Percentiles rank a stretch among this genome's conserved stretches.
These are phyloP conservation scores for Drosophila mimetica DNA, from an alignment of 2,888 invertebrate genomes.

Conservation along the genomic window DNA sequence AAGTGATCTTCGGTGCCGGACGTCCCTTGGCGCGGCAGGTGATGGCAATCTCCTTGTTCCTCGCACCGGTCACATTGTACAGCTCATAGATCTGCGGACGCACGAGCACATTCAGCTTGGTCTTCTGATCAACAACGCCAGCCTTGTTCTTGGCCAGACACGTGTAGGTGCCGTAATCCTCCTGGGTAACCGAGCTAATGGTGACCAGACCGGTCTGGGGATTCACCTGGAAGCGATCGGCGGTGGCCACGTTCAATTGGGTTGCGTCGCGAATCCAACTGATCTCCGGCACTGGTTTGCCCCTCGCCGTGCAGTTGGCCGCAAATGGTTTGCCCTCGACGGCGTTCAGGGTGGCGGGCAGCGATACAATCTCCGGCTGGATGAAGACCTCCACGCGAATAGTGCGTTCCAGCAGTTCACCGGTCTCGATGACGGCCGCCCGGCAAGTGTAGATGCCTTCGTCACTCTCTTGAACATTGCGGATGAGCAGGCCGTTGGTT, in stretches of 20 bases:
- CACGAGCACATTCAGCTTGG: conserved; percentile 90
- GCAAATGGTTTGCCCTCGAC: conserved; percentile 92
- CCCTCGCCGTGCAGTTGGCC: conserved; percentile 91
- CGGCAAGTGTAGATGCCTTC: conserved; percentile 94
- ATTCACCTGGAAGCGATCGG: conserved; percentile 88
- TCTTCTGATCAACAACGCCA: conserved; percentile 88
- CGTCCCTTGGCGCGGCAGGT: conserved; percentile 92
- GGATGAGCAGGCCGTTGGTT: conserved; percentile 90
- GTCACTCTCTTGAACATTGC: conserved; percentile 91
- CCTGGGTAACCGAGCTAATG: conserved; percentile 90
- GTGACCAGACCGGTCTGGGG: conserved; percentile 89
- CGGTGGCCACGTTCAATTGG: conserved; percentile 89
- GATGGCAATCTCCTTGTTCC: conserved; percentile 87
- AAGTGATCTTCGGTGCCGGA: conserved; percentile 92
- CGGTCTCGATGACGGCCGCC: conserved; percentile 93
- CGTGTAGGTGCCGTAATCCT: conserved; percentile 92
- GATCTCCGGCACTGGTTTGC: conserved; percentile 93
- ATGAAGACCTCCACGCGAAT: conserved; percentile 93
- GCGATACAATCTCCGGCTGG: conserved; percentile 89
- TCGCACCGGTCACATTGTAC: conserved; percentile 89
- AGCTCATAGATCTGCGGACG: conserved; percentile 93
- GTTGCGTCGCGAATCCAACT: conserved; percentile 92
- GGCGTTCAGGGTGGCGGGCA: conserved; percentile 87
- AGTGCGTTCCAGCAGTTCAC: conserved; percentile 90
- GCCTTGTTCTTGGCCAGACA: conserved; percentile 93